These are phyloP conservation scores for Patiria miniata DNA, from an alignment of 35 echinoderm and acorn worm genomes.

Conservation along the genomic window DNA sequence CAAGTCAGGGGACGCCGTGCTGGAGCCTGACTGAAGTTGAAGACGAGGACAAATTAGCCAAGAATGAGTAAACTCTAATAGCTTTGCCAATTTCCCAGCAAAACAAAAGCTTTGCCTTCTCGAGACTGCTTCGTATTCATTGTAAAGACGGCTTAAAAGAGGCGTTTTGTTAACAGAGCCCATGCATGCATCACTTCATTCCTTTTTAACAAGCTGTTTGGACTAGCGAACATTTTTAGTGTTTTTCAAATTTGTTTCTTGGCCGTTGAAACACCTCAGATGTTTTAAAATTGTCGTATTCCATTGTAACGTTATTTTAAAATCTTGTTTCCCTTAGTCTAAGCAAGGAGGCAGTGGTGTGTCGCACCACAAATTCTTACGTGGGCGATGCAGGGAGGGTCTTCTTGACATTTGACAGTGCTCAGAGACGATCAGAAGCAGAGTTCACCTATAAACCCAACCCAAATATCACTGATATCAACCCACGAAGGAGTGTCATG, in stretches of 20 bases:
- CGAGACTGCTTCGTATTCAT: background rate
- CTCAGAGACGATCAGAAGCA: background rate
- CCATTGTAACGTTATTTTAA: background rate
- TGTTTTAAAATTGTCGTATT: background rate
- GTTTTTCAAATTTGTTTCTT: background rate
- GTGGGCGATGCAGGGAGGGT: background rate
- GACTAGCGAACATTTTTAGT: background rate
- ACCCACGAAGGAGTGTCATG: background rate
- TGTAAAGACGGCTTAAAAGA: no score
- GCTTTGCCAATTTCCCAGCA: no score
- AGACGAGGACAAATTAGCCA: no score
- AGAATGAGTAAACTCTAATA: no score
- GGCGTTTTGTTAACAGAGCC: no score
- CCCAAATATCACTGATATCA: background rate
- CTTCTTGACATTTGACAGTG: background rate
- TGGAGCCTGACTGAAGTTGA: no score
- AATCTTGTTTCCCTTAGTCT: background rate
- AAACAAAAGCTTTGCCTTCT: background rate
- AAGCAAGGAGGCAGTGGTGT: background rate
- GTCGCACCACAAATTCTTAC: background rate
- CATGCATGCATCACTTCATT: background rate
- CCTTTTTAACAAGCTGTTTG: background rate
- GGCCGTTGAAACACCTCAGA: background rate
- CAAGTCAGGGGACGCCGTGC: no score
- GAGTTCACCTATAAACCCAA: background rate